Percentiles rank a stretch among this genome's conserved stretches.
Conservation (phyloP, 2,797 vertebrate genomes). For the Gadopsis bispinosus region DNA sequence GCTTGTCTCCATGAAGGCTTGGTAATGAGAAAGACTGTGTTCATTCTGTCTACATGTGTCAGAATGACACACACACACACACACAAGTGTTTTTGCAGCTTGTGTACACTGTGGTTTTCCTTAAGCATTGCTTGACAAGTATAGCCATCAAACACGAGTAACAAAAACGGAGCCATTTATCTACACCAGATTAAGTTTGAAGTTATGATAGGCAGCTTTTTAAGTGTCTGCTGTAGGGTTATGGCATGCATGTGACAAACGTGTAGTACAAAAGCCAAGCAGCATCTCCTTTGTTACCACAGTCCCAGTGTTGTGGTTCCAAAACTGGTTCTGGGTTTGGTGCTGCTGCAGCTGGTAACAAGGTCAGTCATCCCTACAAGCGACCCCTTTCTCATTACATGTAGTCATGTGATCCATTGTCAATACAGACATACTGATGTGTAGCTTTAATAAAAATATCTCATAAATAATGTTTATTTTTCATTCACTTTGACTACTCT, state of each 20-base stretch:
- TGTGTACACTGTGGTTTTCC: conserved; percentile 61
- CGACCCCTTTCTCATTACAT: not conserved
- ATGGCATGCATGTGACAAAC: conserved; percentile 10
- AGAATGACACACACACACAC: conserved; percentile 52
- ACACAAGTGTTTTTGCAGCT: conserved; percentile 62
- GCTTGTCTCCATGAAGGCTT: conserved; percentile 73
- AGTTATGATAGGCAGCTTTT: conserved; percentile 40
- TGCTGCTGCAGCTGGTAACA: not conserved
- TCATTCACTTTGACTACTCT: too few relatives aligned
- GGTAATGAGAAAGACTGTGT: conserved; percentile 81
- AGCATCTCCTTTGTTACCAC: not conserved
- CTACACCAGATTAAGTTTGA: conserved; percentile 35
- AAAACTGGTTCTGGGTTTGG: not conserved
- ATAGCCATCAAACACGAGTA: conserved; percentile 42
- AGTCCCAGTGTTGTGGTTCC: not conserved
- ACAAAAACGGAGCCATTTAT: conserved; percentile 46
- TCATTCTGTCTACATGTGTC: conserved; percentile 76
- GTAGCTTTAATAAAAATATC: not conserved
- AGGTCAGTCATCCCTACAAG: not conserved
- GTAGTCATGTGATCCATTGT: not conserved
- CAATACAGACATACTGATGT: not conserved
- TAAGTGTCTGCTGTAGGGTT: not conserved
- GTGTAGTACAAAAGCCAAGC: not conserved
- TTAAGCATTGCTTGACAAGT: conserved; percentile 63
- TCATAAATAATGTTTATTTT: too few relatives aligned